These are phyloP conservation scores for Chloroclysta siterata DNA, from an alignment of 2,888 invertebrate species.

Conservation along the genomic window DNA sequence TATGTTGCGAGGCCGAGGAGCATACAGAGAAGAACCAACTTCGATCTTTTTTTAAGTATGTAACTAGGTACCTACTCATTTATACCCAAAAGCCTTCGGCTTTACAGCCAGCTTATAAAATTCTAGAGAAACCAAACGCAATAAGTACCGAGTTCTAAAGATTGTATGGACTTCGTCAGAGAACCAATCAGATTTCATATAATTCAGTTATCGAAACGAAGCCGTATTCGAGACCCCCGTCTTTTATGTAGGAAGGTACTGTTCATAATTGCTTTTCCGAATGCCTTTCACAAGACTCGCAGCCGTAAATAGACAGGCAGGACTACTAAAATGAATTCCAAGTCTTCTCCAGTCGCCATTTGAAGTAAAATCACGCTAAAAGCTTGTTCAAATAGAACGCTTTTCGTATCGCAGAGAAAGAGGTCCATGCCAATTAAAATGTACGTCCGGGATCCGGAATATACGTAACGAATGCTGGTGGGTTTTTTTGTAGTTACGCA, in stretches of 20 bases:
- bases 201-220: neutral
- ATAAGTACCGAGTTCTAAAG: neutral
- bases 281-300: slow-evolving; percentile 42
- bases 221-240: neutral
- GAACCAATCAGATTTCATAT: slow-evolving; percentile 19
- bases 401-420: slow-evolving; percentile 24
- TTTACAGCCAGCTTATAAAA: neutral
- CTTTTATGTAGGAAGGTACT: too few relatives aligned
- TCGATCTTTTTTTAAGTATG: too few relatives aligned
- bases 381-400: slow-evolving; percentile 16
- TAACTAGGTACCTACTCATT: too few relatives aligned
- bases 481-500: too few relatives aligned
- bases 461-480: too few relatives aligned
- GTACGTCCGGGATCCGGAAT: slow-evolving; percentile 3
- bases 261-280: slow-evolving; percentile 35
- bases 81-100: neutral
- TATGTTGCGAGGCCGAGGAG: too few relatives aligned
- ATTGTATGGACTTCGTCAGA: neutral
- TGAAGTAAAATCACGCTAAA: slow-evolving; percentile 23
- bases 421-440: slow-evolving; percentile 13
- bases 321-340: slow-evolving; percentile 43
- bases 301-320: slow-evolving; percentile 50
- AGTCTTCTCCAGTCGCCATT: slow-evolving; percentile 20
- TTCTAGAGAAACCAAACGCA: neutral
- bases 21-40: too few relatives aligned